Conservation (phyloP, 2,113 vertebrate species). For the Daboia siamensis region DNA sequence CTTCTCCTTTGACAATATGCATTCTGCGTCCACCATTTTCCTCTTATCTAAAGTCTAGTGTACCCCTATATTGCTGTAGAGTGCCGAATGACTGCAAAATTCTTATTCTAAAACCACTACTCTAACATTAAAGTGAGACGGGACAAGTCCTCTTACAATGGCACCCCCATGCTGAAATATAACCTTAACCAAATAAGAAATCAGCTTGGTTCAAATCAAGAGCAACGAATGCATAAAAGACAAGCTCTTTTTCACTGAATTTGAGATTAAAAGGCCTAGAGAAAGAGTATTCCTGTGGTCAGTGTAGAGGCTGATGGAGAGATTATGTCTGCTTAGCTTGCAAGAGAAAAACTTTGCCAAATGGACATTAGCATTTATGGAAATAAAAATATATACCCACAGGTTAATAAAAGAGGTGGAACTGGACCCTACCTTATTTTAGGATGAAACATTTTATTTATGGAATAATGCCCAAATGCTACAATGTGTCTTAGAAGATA, state of each 20-base stretch:
- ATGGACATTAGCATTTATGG: neutral
- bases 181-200: neutral
- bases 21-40: neutral
- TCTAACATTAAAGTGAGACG: neutral
- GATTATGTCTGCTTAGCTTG: neutral
- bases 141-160: neutral
- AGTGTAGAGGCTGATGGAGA: neutral
- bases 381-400: neutral
- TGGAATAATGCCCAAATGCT: neutral
- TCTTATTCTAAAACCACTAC: neutral
- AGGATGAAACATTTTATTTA: neutral
- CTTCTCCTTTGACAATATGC: neutral
- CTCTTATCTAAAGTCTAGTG: neutral
- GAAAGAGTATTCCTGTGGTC: neutral
- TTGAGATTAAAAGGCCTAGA: neutral
- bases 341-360: neutral
- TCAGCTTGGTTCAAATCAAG: neutral
- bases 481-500: neutral
- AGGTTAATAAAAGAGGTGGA: neutral
- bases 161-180: neutral
- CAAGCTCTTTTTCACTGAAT: neutral
- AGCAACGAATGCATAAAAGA: neutral
- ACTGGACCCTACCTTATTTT: neutral
- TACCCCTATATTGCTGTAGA: neutral
- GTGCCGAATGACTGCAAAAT: neutral